phyloP scores from a whole-genome alignment of 2,888 invertebrate species.

The Malthinus seriepunctatus region DNA sequence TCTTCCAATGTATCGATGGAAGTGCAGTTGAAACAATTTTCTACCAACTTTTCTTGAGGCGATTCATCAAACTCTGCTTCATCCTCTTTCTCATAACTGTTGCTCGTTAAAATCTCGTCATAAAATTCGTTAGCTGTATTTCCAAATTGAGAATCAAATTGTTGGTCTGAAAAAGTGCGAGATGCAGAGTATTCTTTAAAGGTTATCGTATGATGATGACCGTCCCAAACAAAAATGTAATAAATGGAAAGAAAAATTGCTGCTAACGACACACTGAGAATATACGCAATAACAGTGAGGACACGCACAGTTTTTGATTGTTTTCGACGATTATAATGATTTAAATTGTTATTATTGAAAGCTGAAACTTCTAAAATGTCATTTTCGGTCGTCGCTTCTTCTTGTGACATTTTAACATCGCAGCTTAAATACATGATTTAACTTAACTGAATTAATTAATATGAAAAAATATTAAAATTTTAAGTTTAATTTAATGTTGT shows the following conservation, averaged over 20 bases:
- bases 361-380: constrained; percentile 14
- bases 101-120: too few relatives aligned
- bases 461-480: background rate
- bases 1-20: too few relatives aligned
- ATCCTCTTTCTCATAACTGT: too few relatives aligned
- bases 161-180: too few relatives aligned
- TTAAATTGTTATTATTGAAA: constrained; percentile 5
- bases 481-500: background rate
- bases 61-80: too few relatives aligned
- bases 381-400: constrained; percentile 16
- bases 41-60: too few relatives aligned
- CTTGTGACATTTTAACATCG: constrained; percentile 6
- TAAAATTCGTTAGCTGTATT: too few relatives aligned
- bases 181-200: constrained; percentile 29
- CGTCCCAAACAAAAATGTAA: constrained; percentile 82
- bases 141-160: too few relatives aligned
- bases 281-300: constrained; percentile 79
- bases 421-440: background rate
- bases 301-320: constrained; percentile 61
- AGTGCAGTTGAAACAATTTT: too few relatives aligned
- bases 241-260: constrained; percentile 81
- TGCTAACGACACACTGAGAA: constrained; percentile 83
- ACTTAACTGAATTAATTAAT: background rate
- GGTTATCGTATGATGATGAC: constrained; percentile 59
- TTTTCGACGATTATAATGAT: constrained; percentile 39